Evolutionary conservation across 1,140 invertebrate species (phyloP), one percentile per base, ranked within the genome.

Genomic region (Condylostylus longicornis): DNA sequence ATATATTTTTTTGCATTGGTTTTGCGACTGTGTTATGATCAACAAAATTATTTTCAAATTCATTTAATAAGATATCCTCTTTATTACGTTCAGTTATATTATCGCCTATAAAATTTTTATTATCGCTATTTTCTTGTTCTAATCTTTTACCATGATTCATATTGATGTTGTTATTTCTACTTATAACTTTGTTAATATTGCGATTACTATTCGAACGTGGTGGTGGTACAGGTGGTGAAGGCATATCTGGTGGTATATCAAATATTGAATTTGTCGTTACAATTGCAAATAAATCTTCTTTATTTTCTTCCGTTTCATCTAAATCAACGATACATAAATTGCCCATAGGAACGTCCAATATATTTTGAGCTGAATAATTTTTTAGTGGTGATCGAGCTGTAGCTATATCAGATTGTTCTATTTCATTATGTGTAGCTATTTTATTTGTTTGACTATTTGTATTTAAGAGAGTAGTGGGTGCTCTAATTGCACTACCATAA

Each of bases 211-310:
- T 31, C 19, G 53, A 50, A n/a, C 55, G 50, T 7, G 52, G 33
- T 1, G 55, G 55, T 14, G 55, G 56, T 28, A 59, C 50, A 2
- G 56, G 56, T n/a, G 56, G 55, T 21, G 56, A 58, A 29, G 49
- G 54, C 37, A 59, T 43, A 27, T 59, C 54, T 15, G 56, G 56
- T 30, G 56, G 56, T 40, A 41, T 49, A 33, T 58, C 55, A 35
- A 53, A 58, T 19, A 38, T 47, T 2, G 48, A 51, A 18, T 58
- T 53, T 6, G 49, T 49, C 7, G 44, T 49, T 33, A 37, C 20
- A 18, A 40, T 46, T 41, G 23, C 7, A n/a, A 25, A 25, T 25
- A 25, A n/a, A 8, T n/a, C n/a, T n/a, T n/a, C n/a, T n/a, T n/a
- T n/a, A n/a, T n/a, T n/a, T n/a, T n/a, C n/a, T n/a, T n/a, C n/a